A percentile compares a stretch with the other conserved stretches of the same genome.
These are phyloP conservation scores for Eledona agricola DNA, from an alignment of 2,888 invertebrate species.

Conservation along the genomic window DNA sequence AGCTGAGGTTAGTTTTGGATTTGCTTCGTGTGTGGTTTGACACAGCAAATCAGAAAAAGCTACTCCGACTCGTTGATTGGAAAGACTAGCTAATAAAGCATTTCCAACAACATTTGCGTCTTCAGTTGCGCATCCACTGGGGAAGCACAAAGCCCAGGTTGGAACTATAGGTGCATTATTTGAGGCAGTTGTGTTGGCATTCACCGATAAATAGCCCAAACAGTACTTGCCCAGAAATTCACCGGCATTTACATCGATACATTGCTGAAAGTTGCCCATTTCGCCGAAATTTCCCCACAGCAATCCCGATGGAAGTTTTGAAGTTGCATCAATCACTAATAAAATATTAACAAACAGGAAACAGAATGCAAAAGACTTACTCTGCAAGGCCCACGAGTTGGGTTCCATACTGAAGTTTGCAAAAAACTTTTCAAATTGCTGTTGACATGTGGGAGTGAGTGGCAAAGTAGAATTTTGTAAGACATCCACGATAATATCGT, in stretches of 20 bases:
- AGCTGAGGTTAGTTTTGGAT: slow-evolving; percentile 37
- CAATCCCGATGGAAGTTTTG: slow-evolving; percentile 45
- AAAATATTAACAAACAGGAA: not conserved
- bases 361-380: slow-evolving; percentile 1
- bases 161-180: not conserved
- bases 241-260: no score
- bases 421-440: slow-evolving; percentile 1
- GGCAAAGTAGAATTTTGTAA: not conserved
- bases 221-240: slow-evolving; percentile 33
- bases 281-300: slow-evolving; percentile 41
- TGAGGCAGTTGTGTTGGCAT: not conserved
- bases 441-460: slow-evolving; percentile 1
- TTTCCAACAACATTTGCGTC: slow-evolving; percentile 60
- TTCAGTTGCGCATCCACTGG: slow-evolving; percentile 52
- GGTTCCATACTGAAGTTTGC: slow-evolving; percentile 2
- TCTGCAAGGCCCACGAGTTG: slow-evolving; percentile 4
- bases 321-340: slow-evolving; percentile 46
- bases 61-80: slow-evolving; percentile 26
- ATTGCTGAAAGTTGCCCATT: slow-evolving; percentile 32
- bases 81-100: slow-evolving; percentile 13
- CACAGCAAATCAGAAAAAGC: slow-evolving; percentile 35
- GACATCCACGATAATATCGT: not conserved
- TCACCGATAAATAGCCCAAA: not conserved
- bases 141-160: slow-evolving; percentile 41
- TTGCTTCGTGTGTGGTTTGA: slow-evolving; percentile 42